These are phyloP conservation scores for Thamnaconus septentrionalis DNA, from an alignment of 2,113 vertebrate species.

Conservation along the genomic window DNA sequence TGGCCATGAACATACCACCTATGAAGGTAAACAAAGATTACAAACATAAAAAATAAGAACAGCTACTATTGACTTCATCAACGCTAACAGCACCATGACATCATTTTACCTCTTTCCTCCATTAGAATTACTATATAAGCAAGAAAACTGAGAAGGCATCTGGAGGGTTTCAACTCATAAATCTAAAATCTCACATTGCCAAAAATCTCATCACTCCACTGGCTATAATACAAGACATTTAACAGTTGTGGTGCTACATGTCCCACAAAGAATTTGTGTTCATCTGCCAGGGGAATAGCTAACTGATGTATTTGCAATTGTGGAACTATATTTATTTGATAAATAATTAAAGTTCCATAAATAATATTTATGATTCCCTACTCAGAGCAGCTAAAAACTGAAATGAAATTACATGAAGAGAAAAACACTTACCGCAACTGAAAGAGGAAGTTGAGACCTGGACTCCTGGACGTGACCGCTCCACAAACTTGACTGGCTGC, in stretches of 20 bases:
- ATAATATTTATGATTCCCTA: not conserved
- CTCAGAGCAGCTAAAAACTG: not conserved
- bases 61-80: not conserved
- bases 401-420: not conserved
- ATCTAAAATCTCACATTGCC: no score
- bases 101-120: not conserved
- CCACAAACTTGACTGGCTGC: constrained; percentile 92
- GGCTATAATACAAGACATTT: no score
- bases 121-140: no score
- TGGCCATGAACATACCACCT: constrained; percentile 98
- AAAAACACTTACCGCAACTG: constrained; percentile 84
- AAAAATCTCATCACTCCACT: no score
- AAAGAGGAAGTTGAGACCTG: constrained; percentile 97
- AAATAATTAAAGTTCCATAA: not conserved
- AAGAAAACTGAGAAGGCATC: no score
- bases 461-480: constrained; percentile 93
- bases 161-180: no score
- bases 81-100: not conserved
- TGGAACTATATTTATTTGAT: no score
- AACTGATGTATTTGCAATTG: no score
- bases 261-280: no score
- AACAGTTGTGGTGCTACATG: no score
- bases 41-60: not conserved
- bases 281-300: no score
- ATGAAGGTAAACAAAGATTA: constrained; percentile 11